Conservation (phyloP, 1,140 invertebrate species). For the Acromyrmex heyeri region DNA sequence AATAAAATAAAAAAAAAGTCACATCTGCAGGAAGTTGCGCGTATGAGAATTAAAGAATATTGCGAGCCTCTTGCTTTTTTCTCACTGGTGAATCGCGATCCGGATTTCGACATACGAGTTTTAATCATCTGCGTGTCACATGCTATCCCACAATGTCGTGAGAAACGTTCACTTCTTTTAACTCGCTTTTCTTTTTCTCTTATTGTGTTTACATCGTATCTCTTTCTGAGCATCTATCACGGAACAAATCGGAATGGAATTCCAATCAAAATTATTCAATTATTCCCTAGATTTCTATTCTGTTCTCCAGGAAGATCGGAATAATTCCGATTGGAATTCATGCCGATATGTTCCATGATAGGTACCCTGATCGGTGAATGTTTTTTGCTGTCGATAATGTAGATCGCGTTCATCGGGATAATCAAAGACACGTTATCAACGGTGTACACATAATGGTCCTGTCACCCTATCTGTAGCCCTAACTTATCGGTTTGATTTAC, state of each 20-base stretch:
- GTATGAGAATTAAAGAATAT: conserved; percentile 33
- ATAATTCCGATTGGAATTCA: no score
- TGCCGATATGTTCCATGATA: no score
- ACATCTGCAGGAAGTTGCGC: conserved; percentile 42
- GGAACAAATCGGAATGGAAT: no score
- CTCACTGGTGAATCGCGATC: conserved; percentile 39
- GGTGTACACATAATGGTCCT: background rate
- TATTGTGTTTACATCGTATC: background rate
- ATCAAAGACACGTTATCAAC: background rate
- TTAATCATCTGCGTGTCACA: conserved; percentile 65
- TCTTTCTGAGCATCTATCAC: background rate
- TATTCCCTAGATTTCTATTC: no score
- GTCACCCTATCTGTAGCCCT: no score
- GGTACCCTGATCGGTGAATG: background rate
- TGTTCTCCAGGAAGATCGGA: no score
- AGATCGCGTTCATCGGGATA: background rate
- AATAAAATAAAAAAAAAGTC: conserved; percentile 1
- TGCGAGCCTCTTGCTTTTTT: conserved; percentile 17
- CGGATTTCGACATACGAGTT: conserved; percentile 42
- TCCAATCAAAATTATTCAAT: no score
- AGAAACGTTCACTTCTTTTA: conserved; percentile 56
- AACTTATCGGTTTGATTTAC: no score
- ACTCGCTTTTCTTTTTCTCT: conserved; percentile 1
- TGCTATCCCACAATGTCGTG: conserved; percentile 41
- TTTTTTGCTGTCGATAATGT: conserved; percentile 30